A percentile compares a stretch with the other conserved stretches of the same genome.
Conservation (phyloP, 2,888 invertebrate species). For the Orthosia incerta region DNA sequence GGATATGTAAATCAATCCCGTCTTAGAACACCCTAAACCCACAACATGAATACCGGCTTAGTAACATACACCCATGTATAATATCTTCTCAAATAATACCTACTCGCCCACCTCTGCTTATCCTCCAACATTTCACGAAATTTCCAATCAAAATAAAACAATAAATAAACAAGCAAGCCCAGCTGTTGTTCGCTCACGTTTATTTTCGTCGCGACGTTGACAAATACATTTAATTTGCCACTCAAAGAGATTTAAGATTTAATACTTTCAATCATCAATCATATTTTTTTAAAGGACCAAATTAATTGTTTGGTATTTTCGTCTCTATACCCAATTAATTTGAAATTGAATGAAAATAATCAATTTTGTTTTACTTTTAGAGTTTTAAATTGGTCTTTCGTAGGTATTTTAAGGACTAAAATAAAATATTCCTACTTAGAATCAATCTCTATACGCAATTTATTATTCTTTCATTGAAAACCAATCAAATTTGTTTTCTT, state of each 20-base stretch:
- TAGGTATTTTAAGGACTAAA: neutral
- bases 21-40: neutral
- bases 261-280: conserved; percentile 62
- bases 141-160: conserved; percentile 50
- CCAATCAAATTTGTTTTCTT: neutral
- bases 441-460: neutral
- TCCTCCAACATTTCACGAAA: neutral
- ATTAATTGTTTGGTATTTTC: conserved; percentile 37
- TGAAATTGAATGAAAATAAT: conserved; percentile 1
- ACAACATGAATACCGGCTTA: neutral
- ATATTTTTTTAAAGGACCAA: conserved; percentile 48
- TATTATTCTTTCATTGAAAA: conserved; percentile 1
- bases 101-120: neutral
- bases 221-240: conserved; percentile 63
- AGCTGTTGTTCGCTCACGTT: conserved; percentile 48
- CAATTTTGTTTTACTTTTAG: conserved; percentile 17
- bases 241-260: conserved; percentile 56
- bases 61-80: too few species aligned
- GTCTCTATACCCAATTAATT: conserved; percentile 37
- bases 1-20: neutral
- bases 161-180: conserved; percentile 41
- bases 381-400: neutral
- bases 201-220: conserved; percentile 58
- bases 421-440: neutral
- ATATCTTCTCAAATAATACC: neutral